These are phyloP conservation scores for Drosophila ironensis DNA, from an alignment of 1,140 invertebrate species.

Conservation along the genomic window DNA sequence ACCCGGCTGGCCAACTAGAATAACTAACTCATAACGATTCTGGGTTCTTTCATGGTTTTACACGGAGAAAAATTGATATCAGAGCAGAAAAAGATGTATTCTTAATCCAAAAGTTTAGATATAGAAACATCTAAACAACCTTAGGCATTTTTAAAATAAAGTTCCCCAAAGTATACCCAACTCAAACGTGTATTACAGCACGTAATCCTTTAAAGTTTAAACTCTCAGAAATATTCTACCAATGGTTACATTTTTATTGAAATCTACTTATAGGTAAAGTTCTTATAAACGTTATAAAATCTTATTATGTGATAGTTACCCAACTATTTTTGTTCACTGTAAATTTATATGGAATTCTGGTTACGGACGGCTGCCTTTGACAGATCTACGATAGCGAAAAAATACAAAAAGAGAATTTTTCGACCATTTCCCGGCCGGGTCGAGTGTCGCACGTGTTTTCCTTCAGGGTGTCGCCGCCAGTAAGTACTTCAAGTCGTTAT, in stretches of 20 bases:
- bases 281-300: no score
- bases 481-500: conserved; percentile 44
- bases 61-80: conserved; percentile 3
- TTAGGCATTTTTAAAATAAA: no score
- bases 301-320: no score
- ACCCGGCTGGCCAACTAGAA: conserved; percentile 31
- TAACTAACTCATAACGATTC: conserved; percentile 49
- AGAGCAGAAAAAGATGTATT: no score
- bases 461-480: conserved; percentile 22
- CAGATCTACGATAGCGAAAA: conserved; percentile 64
- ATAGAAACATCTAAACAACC: no score
- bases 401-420: conserved; percentile 30
- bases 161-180: no score
- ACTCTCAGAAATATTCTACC: no score
- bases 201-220: no score
- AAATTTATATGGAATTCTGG: conserved; percentile 59
- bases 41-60: conserved; percentile 2
- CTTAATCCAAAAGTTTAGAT: no score
- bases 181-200: no score
- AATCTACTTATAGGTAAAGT: no score
- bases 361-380: conserved; percentile 66
- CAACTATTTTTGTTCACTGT: background rate
- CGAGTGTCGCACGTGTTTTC: conserved; percentile 43
- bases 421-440: conserved; percentile 37
- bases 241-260: no score